Percentiles rank a stretch among this genome's conserved stretches.
These are phyloP conservation scores for Rhea pennata DNA, from an alignment of 2,113 vertebrate species.

Conservation along the genomic window DNA sequence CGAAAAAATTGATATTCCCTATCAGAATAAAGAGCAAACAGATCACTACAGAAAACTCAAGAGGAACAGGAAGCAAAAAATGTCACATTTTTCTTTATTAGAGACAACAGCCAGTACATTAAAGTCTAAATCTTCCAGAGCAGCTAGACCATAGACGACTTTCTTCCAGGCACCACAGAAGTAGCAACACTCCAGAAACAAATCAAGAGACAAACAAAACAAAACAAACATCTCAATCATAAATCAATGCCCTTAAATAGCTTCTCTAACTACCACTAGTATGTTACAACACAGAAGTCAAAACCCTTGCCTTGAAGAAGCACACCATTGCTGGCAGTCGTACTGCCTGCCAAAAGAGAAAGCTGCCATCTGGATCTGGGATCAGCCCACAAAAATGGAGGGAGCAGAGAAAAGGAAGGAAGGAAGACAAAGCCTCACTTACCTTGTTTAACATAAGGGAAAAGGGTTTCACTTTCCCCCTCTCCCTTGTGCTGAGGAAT, in stretches of 20 bases:
- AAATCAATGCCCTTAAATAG: slow-evolving; percentile 56
- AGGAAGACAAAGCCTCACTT: neutral
- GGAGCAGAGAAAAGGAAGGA: neutral
- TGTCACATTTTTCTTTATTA: slow-evolving; percentile 46
- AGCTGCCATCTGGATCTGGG: neutral
- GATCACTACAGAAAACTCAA: neutral
- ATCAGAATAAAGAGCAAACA: neutral
- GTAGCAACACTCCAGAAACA: neutral
- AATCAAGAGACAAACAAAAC: neutral
- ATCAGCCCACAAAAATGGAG: neutral
- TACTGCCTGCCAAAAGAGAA: neutral
- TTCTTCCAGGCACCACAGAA: slow-evolving; percentile 12
- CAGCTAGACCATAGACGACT: neutral
- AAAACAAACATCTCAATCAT: neutral
- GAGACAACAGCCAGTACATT: neutral
- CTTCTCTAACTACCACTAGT: neutral
- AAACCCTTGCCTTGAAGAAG: neutral
- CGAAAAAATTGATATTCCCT: neutral
- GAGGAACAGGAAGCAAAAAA: neutral
- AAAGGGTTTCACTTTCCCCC: neutral
- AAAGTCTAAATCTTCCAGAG: neutral
- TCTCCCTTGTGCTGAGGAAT: neutral
- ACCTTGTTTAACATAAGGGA: neutral
- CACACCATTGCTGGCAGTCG: neutral
- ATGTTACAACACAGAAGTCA: neutral